Base-by-base conservation (phyloP, 2,113 vertebrate genomes). In the Dermatemys mawii region DNA sequence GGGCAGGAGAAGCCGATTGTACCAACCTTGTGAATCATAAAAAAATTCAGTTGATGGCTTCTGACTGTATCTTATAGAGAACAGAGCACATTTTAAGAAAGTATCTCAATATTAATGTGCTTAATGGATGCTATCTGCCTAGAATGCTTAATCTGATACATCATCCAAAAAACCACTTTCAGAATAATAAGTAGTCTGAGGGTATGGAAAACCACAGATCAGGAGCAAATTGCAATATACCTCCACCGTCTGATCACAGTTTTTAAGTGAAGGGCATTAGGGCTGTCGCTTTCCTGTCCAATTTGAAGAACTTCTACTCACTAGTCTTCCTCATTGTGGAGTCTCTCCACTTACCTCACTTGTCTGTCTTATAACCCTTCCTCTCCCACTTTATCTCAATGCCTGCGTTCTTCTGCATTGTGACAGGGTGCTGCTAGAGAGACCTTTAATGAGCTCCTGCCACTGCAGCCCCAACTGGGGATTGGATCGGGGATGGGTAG, bases 271-370 rank as follows among this genome's bases (percentile, higher is more conserved):
- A 92, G 83, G 81, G 35, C 11, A 50, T 90, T 54, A 3, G 10
- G 92, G 81, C 83, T 84, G 93, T 83, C 81, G 54, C 27, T 95
- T 90, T 83, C 92, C 70, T 81, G 44, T 60, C 95, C 95, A 48
- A 84, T 94, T 85, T 93, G 92, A 88, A 85, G 70, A 86, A 95
- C 88, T 84, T 49, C 57, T 73, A 49, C 89, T 80, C 90, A 89
- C 92, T 90, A 92, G 87, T 89, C 4, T 92, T 94, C 94, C 91
- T 93, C 86, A 95, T 83, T 57, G 12, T 90, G 38, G 46, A 0
- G 0, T 87, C 50, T 95, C 89, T 83, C 81, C 75, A 32, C 81
- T 88, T 78, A 60, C 83, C 90, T 93, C 87, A 78, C 57, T 92
- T 48, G 35, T 88, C 75, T 96, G 85, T 89, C 78, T 95, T 54